phyloP scores from a whole-genome alignment of 2,113 vertebrate genomes.

The Phyllostomus discolor region DNA sequence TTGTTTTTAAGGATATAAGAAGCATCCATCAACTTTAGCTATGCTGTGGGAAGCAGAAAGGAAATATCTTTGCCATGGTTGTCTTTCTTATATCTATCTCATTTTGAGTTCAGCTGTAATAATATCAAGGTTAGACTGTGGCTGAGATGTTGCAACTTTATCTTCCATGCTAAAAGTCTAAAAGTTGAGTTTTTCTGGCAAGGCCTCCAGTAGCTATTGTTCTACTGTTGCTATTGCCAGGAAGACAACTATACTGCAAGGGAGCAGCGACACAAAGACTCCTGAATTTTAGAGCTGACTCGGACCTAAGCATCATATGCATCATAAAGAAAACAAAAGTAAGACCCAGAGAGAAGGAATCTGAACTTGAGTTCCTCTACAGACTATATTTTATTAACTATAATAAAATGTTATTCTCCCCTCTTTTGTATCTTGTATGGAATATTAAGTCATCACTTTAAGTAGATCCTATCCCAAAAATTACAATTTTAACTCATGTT shows the following conservation, averaged over 20 bases:
- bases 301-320: not conserved
- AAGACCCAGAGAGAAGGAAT: not conserved
- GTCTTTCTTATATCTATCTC: not conserved
- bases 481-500: constrained; percentile 26
- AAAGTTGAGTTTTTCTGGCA: constrained; percentile 11
- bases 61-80: not conserved
- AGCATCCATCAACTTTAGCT: not conserved
- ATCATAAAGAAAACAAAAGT: not conserved
- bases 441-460: constrained; percentile 33
- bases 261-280: not conserved
- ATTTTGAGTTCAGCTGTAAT: not conserved
- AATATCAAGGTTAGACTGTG: not conserved
- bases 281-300: not conserved
- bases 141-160: not conserved
- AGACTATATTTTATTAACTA: not conserved
- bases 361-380: not conserved
- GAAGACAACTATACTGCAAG: not conserved
- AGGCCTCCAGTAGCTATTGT: not conserved
- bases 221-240: constrained; percentile 18
- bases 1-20: constrained; percentile 23
- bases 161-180: not conserved
- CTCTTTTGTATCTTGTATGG: not conserved
- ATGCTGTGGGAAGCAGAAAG: not conserved
- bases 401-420: constrained; percentile 14
- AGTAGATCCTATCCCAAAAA: constrained; percentile 38